Conservation (phyloP, 2,797 vertebrate genomes). For the Odontamblyopus lacepedii region DNA sequence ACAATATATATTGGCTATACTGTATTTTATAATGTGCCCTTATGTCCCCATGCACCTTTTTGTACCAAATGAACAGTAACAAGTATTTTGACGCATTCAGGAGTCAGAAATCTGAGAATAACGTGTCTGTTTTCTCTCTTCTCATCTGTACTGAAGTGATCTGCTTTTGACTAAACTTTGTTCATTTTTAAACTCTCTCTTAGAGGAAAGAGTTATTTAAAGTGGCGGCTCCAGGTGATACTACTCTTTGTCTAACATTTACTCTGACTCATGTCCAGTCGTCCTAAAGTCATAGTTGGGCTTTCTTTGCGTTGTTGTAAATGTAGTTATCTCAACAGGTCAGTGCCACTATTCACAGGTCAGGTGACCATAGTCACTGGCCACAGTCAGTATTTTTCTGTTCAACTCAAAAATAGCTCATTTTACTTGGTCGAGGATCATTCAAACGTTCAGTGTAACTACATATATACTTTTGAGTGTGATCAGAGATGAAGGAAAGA, state of each 20-base stretch:
- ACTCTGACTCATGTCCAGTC: conserved; percentile 74
- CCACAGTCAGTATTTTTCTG: neutral
- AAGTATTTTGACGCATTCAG: neutral
- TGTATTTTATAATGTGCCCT: neutral
- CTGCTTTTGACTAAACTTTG: conserved; percentile 73
- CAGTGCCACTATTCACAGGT: neutral
- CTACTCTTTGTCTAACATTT: conserved; percentile 79
- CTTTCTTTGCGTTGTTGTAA: neutral
- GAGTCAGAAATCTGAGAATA: neutral
- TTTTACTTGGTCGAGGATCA: neutral
- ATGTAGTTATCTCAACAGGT: neutral
- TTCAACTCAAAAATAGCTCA: neutral
- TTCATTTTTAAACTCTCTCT: conserved; percentile 69
- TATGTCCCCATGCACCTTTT: neutral
- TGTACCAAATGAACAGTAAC: neutral
- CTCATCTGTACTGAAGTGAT: conserved; percentile 78
- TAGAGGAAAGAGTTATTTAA: conserved; percentile 84
- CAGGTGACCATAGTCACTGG: neutral
- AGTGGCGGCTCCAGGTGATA: conserved; percentile 90
- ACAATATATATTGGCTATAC: neutral
- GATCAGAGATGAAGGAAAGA: neutral
- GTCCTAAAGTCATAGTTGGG: conserved; percentile 20
- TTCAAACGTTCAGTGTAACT: neutral
- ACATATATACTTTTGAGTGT: neutral
- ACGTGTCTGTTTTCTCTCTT: conserved; percentile 76